These are phyloP conservation scores for Oncorhynchus masou DNA, from an alignment of 2,113 vertebrate genomes.

Conservation along the genomic window DNA sequence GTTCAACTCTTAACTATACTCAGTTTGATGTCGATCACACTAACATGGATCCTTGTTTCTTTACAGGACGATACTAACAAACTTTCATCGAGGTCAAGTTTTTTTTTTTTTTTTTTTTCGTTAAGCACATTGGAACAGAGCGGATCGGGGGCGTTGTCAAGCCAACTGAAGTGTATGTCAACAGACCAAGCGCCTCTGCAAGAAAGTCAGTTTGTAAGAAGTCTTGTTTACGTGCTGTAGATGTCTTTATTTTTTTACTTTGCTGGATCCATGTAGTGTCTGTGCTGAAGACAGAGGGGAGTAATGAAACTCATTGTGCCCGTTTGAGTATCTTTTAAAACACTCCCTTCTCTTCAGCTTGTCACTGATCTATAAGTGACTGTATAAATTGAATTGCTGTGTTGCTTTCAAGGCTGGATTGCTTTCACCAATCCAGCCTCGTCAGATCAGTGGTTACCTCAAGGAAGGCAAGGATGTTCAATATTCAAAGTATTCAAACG, in stretches of 20 bases:
- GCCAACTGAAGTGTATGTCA: constrained; percentile 32
- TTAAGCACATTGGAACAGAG: constrained; percentile 26
- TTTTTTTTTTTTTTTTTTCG: constrained; percentile 33
- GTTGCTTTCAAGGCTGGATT: background rate
- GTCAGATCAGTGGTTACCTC: background rate
- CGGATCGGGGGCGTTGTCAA: constrained; percentile 22
- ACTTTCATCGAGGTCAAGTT: constrained; percentile 15
- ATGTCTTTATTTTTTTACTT: constrained; percentile 53
- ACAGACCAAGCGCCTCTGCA: constrained; percentile 21
- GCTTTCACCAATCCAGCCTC: background rate
- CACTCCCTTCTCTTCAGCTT: background rate
- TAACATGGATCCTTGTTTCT: constrained; percentile 8
- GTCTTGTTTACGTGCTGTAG: constrained; percentile 54
- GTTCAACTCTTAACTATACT: background rate
- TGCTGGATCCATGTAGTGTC: constrained; percentile 24
- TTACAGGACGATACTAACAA: constrained; percentile 75
- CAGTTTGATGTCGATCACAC: no score
- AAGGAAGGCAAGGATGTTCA: background rate
- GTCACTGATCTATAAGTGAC: background rate
- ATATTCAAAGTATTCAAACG: background rate
- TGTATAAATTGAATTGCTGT: background rate
- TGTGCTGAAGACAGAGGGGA: no score
- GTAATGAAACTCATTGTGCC: no score
- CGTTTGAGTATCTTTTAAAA: no score
- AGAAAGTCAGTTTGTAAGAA: constrained; percentile 21